These are phyloP conservation scores for Coranthus polyacanthus DNA, from an alignment of 2,797 vertebrate genomes.

Conservation along the genomic window DNA sequence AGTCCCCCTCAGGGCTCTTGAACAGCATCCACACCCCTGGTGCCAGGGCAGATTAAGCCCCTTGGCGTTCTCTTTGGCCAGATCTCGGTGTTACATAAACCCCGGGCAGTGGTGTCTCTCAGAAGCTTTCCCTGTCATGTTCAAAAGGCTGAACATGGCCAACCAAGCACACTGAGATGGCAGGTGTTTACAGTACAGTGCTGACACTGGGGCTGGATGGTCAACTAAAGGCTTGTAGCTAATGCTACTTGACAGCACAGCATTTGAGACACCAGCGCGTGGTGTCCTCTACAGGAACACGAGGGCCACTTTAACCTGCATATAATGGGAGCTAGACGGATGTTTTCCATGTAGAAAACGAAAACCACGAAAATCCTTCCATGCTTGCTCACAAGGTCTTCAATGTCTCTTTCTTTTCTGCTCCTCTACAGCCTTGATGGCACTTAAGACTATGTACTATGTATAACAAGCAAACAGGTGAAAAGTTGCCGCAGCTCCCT, in stretches of 20 bases:
- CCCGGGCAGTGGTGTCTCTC: conserved; percentile 43
- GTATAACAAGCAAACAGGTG: no score
- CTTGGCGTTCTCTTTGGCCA: conserved; percentile 44
- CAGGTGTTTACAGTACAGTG: conserved; percentile 60
- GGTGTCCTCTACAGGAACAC: conserved; percentile 1
- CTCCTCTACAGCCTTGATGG: no score
- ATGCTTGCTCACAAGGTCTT: no score
- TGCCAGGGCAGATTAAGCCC: conserved; percentile 63
- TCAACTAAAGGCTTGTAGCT: conserved; percentile 28
- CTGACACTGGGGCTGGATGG: conserved; percentile 25
- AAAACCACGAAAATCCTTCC: no score
- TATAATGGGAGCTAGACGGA: not conserved
- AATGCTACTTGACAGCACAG: conserved; percentile 50
- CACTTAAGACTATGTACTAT: no score
- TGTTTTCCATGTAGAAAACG: no score
- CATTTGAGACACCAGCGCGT: conserved; percentile 23
- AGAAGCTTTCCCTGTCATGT: conserved; percentile 40
- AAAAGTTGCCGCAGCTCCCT: no score
- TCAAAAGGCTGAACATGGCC: conserved; percentile 29
- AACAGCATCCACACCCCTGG: conserved; percentile 40
- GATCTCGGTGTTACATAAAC: conserved; percentile 54
- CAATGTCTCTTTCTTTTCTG: no score
- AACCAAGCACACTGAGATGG: conserved; percentile 25
- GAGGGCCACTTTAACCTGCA: not conserved
- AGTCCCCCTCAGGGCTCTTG: conserved; percentile 42